Evolutionary conservation across 2,888 invertebrate species (phyloP).

Genomic region (Oscheius sp.): DNA sequence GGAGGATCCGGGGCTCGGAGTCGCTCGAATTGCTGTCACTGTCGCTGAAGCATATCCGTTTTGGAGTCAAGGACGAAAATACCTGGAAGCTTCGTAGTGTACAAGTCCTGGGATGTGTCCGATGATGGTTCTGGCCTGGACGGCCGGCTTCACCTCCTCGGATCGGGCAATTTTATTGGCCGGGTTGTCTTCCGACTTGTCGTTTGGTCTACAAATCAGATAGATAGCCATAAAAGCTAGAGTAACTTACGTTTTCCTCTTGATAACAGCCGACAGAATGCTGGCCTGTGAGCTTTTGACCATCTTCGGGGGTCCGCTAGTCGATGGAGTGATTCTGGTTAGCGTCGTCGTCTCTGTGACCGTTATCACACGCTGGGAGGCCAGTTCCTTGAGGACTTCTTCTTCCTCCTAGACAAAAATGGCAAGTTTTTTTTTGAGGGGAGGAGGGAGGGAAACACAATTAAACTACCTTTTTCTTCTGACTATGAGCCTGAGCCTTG

Average conservation of each 20-base stretch:
- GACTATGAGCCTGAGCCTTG: constrained; percentile 52
- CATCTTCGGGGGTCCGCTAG: constrained; percentile 21
- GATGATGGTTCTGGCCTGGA: constrained; percentile 74
- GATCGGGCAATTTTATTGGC: neutral
- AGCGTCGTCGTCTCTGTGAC: constrained; percentile 20
- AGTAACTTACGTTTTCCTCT: constrained; percentile 42
- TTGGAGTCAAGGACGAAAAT: neutral
- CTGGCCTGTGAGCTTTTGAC: constrained; percentile 55
- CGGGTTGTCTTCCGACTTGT: neutral
- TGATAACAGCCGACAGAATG: constrained; percentile 41
- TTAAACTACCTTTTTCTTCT: constrained; percentile 45
- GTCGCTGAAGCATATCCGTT: constrained; percentile 34
- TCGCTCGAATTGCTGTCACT: constrained; percentile 38
- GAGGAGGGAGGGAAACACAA: neutral
- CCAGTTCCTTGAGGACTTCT: constrained; percentile 56
- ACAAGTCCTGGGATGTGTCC: constrained; percentile 88
- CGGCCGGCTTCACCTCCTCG: constrained; percentile 15
- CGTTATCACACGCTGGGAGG: constrained; percentile 42
- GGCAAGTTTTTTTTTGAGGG: neutral
- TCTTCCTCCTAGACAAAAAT: constrained; percentile 54
- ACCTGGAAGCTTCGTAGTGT: constrained; percentile 81
- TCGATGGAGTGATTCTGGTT: constrained; percentile 40
- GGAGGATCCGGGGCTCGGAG: constrained; percentile 21
- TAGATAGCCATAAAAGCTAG: no score
- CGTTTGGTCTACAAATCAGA: no score